Evolutionary conservation across 2,888 invertebrate species (phyloP), one percentile per base, ranked within the genome.

Genomic region (Teleiodes luculella): DNA sequence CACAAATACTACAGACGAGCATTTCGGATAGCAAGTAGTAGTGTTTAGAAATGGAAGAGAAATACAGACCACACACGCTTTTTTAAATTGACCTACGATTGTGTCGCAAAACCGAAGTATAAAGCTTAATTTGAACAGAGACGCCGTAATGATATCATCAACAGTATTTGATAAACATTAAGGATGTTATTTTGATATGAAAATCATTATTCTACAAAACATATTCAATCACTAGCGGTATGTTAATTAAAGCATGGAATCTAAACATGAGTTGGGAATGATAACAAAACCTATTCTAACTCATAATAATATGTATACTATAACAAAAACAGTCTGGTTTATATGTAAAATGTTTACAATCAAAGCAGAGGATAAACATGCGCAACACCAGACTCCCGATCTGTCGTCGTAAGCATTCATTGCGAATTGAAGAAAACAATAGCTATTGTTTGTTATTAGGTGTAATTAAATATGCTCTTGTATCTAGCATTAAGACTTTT

Each of bases 321-420:
- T 70, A 75, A 73, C 67, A 69, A 76, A 75, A 76, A 78, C 74
- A 78, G 67, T 65, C 66, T 64, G 70, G 58, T 65, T 68, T 63
- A 64, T 67, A 68, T 72, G 43, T 56, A 47, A 53, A 54, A 56
- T 73, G 69, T 75, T 74, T 76, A 72, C 67, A 71, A 61, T 65
- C 59, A 53, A 57, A 53, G 53, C 59, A 59, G 52, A 68, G 61
- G 64, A 67, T 76, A 75, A 80, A 76, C 71, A 72, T 47, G 58
- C 57, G 64, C 62, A 52, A 48, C 16, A 24, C 50, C 50, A 47
- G 61, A 57, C 57, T 50, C 49, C 53, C 43, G 58, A 62, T 63
- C 65, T 61, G 59, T 68, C 68, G 58, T 69, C 64, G 54, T 57
- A 59, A 56, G 63, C 57, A 68, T 70, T 64, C 56, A 69, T 67